phyloP scores from a whole-genome alignment of 53 echinoderm and acorn worm genomes.

The Temnopleurus reevesii region DNA sequence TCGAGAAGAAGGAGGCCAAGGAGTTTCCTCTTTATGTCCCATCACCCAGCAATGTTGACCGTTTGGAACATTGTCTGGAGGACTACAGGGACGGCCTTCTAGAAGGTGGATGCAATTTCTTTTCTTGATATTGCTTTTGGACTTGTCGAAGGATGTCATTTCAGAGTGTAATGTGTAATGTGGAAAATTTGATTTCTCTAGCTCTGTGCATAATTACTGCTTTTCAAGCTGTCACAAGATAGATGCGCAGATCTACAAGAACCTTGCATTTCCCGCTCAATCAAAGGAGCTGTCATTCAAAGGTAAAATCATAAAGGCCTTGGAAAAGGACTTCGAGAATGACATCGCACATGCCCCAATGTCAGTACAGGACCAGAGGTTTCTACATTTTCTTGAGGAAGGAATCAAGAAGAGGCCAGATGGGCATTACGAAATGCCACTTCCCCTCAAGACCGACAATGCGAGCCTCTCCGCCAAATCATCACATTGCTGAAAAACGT shows the following conservation, averaged over 20 bases:
- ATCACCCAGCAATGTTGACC: no score
- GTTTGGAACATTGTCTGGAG: no score
- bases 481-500: conserved; percentile 41
- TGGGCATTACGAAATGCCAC: conserved; percentile 64
- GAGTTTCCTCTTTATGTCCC: no score
- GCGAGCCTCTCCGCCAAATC: conserved; percentile 57
- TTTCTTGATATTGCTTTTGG: no score
- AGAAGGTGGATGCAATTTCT: no score
- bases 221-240: neutral
- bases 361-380: conserved; percentile 57
- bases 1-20: no score
- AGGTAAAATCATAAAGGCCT: conserved; percentile 33
- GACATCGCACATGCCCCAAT: neutral
- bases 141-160: no score
- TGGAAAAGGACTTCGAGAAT: conserved; percentile 64
- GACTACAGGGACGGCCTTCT: no score
- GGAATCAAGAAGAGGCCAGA: conserved; percentile 58
- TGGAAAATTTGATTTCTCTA: no score
- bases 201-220: neutral
- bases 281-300: conserved; percentile 15
- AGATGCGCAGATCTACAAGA: neutral
- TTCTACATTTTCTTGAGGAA: conserved; percentile 57
- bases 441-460: conserved; percentile 63
- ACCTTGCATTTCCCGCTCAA: conserved; percentile 29
- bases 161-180: no score